A percentile compares a stretch with the other conserved stretches of the same genome.
Conservation (phyloP, 2,113 vertebrate species). For the Sebastes fasciatus region DNA sequence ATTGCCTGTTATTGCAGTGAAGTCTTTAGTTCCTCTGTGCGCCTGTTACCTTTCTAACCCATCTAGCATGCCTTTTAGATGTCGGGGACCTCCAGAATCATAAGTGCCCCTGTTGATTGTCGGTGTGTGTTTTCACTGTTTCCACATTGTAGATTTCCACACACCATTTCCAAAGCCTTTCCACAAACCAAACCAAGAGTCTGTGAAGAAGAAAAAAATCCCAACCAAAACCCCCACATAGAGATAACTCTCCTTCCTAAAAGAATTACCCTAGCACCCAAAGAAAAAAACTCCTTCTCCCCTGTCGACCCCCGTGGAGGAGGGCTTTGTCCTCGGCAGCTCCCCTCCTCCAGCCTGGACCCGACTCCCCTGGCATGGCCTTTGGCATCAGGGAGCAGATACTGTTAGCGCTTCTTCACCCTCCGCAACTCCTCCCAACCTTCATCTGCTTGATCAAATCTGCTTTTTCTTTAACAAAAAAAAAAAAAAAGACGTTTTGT, state of each 20-base stretch:
- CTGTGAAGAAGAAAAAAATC: slow-evolving; percentile 32
- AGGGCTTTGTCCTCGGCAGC: slow-evolving; percentile 79
- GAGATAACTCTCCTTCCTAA: slow-evolving; percentile 25
- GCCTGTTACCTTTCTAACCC: slow-evolving; percentile 62
- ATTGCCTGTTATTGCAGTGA: slow-evolving; percentile 52
- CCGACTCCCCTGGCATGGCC: slow-evolving; percentile 69
- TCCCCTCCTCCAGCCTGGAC: slow-evolving; percentile 70
- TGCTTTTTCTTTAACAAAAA: slow-evolving; percentile 45
- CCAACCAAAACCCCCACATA: slow-evolving; percentile 40
- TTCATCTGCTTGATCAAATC: slow-evolving; percentile 59
- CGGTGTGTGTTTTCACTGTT: slow-evolving; percentile 57
- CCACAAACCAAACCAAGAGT: slow-evolving; percentile 57
- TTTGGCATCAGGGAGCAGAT: slow-evolving; percentile 70
- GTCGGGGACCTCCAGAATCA: slow-evolving; percentile 70
- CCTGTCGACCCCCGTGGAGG: slow-evolving; percentile 35
- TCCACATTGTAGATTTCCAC: slow-evolving; percentile 67
- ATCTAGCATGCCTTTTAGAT: slow-evolving; percentile 81
- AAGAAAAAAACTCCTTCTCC: slow-evolving; percentile 29
- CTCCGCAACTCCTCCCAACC: slow-evolving; percentile 6
- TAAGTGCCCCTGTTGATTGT: slow-evolving; percentile 67
- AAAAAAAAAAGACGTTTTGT: slow-evolving; percentile 43
- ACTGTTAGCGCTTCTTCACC: slow-evolving; percentile 50
- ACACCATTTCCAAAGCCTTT: slow-evolving; percentile 53
- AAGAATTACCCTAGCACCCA: slow-evolving; percentile 52
- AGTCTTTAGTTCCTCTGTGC: slow-evolving; percentile 52